Conservation (phyloP, 2,888 invertebrate genomes). For the Timema podura region DNA sequence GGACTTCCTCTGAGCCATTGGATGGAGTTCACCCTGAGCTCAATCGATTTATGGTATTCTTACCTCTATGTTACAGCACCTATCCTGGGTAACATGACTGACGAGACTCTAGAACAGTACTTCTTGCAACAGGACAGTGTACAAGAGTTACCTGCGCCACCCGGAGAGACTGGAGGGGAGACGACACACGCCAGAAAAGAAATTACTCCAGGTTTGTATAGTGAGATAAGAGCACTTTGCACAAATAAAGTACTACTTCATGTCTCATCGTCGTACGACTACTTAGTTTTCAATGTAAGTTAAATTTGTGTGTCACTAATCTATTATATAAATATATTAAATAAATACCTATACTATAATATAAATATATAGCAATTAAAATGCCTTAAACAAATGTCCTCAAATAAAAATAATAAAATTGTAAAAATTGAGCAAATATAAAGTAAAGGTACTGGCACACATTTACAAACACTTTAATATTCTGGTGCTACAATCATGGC, state of each 20-base stretch:
- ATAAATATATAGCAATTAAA: too few relatives aligned
- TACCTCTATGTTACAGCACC: conserved; percentile 30
- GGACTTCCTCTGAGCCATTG: too few relatives aligned
- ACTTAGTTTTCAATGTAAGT: neutral
- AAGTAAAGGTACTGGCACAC: too few relatives aligned
- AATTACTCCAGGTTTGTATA: conserved; percentile 36
- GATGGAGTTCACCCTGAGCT: too few relatives aligned
- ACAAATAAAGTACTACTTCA: neutral
- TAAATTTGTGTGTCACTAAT: neutral
- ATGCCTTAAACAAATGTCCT: too few relatives aligned
- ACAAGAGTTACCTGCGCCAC: conserved; percentile 45
- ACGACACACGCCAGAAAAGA: conserved; percentile 50
- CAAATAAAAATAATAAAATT: too few relatives aligned
- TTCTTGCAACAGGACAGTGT: conserved; percentile 54
- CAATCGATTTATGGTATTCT: neutral
- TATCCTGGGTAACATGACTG: conserved; percentile 51
- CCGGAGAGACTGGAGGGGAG: conserved; percentile 44
- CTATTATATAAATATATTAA: too few relatives aligned
- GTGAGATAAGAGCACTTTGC: neutral
- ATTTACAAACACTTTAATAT: too few relatives aligned
- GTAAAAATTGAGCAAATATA: too few relatives aligned
- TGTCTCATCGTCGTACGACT: neutral
- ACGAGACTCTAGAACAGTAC: conserved; percentile 57
- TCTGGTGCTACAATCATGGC: too few relatives aligned
- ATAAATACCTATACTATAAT: too few relatives aligned